These are phyloP conservation scores for Sporophila hypoxantha DNA, from an alignment of 2,113 vertebrate genomes.

Conservation along the genomic window DNA sequence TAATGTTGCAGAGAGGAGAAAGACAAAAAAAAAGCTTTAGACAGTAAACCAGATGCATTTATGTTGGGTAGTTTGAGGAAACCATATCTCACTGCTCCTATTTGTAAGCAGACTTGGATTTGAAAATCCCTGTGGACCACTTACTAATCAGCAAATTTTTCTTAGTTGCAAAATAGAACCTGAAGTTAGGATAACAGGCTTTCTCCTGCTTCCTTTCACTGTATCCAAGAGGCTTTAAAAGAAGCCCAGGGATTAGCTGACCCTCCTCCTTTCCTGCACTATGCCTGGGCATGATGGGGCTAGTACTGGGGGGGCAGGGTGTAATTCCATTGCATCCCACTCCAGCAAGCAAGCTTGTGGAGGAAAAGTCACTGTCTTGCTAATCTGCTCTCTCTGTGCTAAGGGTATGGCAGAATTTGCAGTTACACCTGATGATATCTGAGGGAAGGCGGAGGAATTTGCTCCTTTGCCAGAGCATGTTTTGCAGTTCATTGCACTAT, in stretches of 20 bases:
- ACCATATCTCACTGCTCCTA: neutral
- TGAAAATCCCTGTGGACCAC: neutral
- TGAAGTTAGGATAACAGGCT: neutral
- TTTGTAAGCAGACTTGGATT: neutral
- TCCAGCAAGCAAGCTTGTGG: constrained; percentile 2
- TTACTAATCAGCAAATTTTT: neutral
- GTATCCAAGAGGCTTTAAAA: neutral
- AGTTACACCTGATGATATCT: constrained; percentile 63
- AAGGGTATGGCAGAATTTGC: constrained; percentile 29
- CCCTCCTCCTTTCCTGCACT: neutral
- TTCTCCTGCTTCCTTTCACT: neutral
- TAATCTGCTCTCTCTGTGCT: constrained; percentile 14
- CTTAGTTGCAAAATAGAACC: neutral
- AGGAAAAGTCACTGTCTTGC: constrained; percentile 38
- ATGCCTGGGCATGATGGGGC: neutral
- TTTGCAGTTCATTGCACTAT: constrained; percentile 55
- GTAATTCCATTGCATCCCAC: constrained; percentile 15
- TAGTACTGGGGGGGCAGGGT: neutral
- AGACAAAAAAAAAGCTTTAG: neutral
- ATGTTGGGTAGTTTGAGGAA: neutral
- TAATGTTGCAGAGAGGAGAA: neutral
- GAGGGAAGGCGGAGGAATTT: constrained; percentile 56
- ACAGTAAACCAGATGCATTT: neutral
- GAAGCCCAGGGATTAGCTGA: neutral
- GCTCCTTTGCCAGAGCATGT: constrained; percentile 44